phyloP scores from a whole-genome alignment of 2,113 vertebrate genomes.

The sheep (Ovis aries) region ARS-UI_Ramb_v3.0 NC_056057.1:71890501-71891000 shows the following conservation, averaged over 20 bases:
- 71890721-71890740: neutral
- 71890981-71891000: neutral
- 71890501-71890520: conserved; percentile 70
- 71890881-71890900: neutral
- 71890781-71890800: neutral
- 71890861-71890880: neutral
- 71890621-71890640: accelerated
- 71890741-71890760: neutral
- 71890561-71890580: conserved; percentile 70
- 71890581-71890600: conserved; percentile 56
- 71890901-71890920: neutral
- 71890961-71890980: neutral
- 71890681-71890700: conserved; percentile 5
- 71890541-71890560: conserved; percentile 56
- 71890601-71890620: neutral
- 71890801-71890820: neutral
- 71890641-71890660: conserved; percentile 33
- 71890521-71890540: conserved; percentile 74
- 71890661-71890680: conserved; percentile 43
- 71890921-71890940: neutral
- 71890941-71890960: neutral
- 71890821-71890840: neutral
- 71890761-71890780: neutral
- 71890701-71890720: conserved; percentile 37
- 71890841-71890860: neutral